phyloP scores from a whole-genome alignment of 2,888 invertebrate genomes.

The Napeogenes sylphis region DNA sequence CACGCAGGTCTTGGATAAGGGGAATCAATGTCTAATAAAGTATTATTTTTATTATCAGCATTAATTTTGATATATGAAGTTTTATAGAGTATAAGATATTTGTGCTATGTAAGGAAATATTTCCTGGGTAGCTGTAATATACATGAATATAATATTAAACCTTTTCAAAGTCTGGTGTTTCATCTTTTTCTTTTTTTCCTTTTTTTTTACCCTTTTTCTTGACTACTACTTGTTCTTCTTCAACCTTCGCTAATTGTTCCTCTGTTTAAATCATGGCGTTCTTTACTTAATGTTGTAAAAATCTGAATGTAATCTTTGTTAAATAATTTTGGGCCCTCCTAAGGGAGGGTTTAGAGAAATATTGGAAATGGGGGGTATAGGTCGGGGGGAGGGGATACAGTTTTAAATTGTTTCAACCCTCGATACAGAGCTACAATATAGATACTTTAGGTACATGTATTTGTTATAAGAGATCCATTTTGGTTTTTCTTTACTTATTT shows the following conservation, averaged over 20 bases:
- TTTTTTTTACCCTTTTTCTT: slow-evolving; percentile 49
- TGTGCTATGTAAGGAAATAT: background rate
- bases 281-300: background rate
- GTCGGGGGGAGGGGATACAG: too few species aligned
- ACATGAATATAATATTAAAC: slow-evolving; percentile 35
- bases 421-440: too few species aligned
- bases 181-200: slow-evolving; percentile 54
- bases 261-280: slow-evolving; percentile 26
- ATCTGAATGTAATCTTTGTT: too few species aligned
- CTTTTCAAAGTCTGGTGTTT: slow-evolving; percentile 63
- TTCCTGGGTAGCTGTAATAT: background rate
- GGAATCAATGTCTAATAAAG: too few species aligned
- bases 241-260: slow-evolving; percentile 35
- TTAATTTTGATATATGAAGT: background rate
- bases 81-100: background rate
- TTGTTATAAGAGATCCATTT: too few species aligned
- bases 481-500: too few species aligned
- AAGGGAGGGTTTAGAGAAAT: too few species aligned
- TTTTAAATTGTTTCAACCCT: too few species aligned
- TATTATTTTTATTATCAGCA: background rate
- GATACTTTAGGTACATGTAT: too few species aligned
- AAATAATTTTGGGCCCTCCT: too few species aligned
- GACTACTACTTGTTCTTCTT: slow-evolving; percentile 34
- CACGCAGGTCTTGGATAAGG: too few species aligned
- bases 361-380: too few species aligned